phyloP scores from a whole-genome alignment of 2,888 invertebrate species.

The Eupithecia abbreviata region DNA sequence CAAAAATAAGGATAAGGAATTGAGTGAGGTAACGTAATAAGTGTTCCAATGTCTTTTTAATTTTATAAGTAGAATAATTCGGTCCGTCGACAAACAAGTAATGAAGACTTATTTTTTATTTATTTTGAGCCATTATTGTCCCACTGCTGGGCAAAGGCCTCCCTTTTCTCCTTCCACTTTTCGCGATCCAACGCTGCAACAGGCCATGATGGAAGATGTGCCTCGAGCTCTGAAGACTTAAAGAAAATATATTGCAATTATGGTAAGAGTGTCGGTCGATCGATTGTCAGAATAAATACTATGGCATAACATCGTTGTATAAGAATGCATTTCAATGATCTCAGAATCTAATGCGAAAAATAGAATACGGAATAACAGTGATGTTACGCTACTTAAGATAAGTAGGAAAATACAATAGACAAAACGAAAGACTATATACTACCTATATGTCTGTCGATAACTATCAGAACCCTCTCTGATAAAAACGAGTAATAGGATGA shows the following conservation, averaged over 20 bases:
- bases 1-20: neutral
- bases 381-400: neutral
- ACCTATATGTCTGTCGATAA: neutral
- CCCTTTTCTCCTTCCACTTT: too few relatives aligned
- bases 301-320: neutral
- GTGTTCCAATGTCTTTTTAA: neutral
- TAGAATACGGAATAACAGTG: neutral
- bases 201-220: too few relatives aligned
- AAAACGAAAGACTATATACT: neutral
- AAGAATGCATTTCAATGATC: constrained; percentile 1
- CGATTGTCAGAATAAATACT: neutral
- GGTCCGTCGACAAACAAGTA: neutral
- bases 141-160: too few relatives aligned
- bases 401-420: neutral
- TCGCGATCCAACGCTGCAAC: too few relatives aligned
- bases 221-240: neutral
- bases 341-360: constrained; percentile 6
- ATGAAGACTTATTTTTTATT: neutral
- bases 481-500: neutral
- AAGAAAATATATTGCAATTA: neutral
- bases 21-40: neutral
- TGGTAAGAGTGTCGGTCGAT: neutral
- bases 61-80: neutral
- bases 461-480: neutral
- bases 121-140: too few relatives aligned